A percentile compares a stretch with the other conserved stretches of the same genome.
phyloP scores from a whole-genome alignment of 2,113 vertebrate genomes.

The Aythya baeri region DNA sequence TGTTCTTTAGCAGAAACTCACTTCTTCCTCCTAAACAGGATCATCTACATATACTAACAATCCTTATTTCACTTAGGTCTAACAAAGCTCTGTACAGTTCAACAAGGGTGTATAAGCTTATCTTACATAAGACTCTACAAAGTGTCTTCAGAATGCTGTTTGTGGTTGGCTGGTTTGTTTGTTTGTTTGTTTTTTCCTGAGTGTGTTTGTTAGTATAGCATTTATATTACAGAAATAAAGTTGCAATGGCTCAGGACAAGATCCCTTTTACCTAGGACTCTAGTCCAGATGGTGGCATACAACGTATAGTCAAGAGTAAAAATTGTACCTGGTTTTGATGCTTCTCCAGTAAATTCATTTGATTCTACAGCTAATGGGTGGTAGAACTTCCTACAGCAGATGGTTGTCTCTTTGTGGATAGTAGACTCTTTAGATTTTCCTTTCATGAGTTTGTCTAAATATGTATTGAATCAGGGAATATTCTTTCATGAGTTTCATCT shows the following conservation, averaged over 20 bases:
- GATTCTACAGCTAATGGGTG: not conserved
- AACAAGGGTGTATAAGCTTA: not conserved
- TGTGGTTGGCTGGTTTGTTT: too few relatives aligned
- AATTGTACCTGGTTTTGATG: not conserved
- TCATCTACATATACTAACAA: not conserved
- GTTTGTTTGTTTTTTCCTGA: not conserved
- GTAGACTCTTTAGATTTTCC: not conserved
- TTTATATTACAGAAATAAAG: not conserved
- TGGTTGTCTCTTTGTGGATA: not conserved
- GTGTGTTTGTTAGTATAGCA: not conserved
- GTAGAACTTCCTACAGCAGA: not conserved
- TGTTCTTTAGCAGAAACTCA: not conserved
- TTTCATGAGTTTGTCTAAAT: not conserved
- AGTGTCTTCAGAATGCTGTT: not conserved
- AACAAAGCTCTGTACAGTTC: not conserved
- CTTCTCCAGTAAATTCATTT: not conserved
- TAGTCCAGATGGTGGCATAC: not conserved
- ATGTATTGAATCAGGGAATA: not conserved
- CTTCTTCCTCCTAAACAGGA: not conserved
- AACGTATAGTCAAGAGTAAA: not conserved
- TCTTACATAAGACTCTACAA: not conserved
- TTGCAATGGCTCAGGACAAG: not conserved
- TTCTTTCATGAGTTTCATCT: not conserved
- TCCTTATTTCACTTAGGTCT: not conserved
- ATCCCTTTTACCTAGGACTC: not conserved